Conservation (phyloP, 2,888 invertebrate species). For the Synergus gifuensis region DNA sequence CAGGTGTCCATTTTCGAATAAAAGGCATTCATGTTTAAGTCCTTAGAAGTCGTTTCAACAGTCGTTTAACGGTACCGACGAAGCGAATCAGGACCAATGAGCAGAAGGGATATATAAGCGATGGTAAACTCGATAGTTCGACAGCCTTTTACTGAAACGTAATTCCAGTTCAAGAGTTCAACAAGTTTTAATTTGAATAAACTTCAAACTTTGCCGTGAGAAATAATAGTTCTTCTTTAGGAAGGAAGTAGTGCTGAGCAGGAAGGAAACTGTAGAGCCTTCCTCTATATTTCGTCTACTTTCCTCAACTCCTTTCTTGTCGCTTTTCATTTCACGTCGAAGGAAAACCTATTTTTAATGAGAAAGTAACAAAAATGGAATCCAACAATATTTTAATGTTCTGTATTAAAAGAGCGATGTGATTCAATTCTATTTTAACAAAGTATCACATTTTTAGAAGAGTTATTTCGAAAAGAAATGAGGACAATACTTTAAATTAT, state of each 20-base stretch:
- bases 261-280: slow-evolving; percentile 15
- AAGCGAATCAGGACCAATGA: slow-evolving; percentile 23
- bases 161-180: slow-evolving; percentile 21
- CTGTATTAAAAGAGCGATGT: too few relatives aligned
- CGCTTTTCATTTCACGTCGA: background rate
- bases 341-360: background rate
- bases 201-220: slow-evolving; percentile 34
- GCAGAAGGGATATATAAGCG: slow-evolving; percentile 3
- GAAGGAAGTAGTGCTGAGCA: slow-evolving; percentile 17
- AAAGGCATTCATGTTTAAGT: background rate
- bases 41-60: background rate
- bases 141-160: slow-evolving; percentile 14
- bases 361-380: too few relatives aligned
- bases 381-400: too few relatives aligned
- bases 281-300: background rate
- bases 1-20: too few relatives aligned
- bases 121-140: slow-evolving; percentile 7
- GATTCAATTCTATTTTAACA: too few relatives aligned
- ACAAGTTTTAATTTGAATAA: slow-evolving; percentile 41
- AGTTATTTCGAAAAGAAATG: too few relatives aligned
- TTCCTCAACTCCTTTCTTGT: background rate
- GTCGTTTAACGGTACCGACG: background rate
- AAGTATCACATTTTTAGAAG: too few relatives aligned
- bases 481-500: background rate
- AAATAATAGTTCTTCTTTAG: slow-evolving; percentile 24